Percentiles rank a stretch among this genome's conserved stretches.
Conservation (phyloP, 2,797 vertebrate species). For the Pelobates cultripes region DNA sequence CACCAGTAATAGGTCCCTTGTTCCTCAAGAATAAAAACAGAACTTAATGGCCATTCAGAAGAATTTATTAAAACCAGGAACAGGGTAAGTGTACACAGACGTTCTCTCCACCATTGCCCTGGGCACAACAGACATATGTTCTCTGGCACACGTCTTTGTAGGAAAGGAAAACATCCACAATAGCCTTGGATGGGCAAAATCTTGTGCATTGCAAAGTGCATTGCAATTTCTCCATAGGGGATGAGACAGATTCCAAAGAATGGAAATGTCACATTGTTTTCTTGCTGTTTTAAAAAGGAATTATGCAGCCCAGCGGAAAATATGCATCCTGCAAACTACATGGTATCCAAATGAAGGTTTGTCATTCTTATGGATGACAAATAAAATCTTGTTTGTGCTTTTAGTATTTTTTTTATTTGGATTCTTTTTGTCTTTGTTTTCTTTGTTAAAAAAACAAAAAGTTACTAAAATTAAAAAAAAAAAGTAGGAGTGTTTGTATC, state of each 20-base stretch:
- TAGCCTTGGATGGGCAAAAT: constrained; percentile 58
- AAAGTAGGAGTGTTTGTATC: no score
- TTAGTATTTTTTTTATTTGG: no score
- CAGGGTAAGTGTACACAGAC: constrained; percentile 84
- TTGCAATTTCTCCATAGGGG: constrained; percentile 50
- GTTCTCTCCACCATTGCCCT: constrained; percentile 59
- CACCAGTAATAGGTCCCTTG: constrained; percentile 84
- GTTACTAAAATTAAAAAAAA: no score
- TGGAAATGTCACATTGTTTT: constrained; percentile 17
- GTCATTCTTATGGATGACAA: background rate
- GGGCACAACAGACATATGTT: constrained; percentile 60
- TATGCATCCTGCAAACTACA: constrained; percentile 1
- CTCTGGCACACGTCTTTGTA: constrained; percentile 55
- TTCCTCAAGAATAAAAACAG: constrained; percentile 81
- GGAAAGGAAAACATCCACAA: constrained; percentile 36
- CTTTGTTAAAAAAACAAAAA: no score
- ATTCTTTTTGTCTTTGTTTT: no score
- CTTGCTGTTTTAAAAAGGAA: constrained; percentile 5
- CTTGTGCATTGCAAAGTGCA: constrained; percentile 52
- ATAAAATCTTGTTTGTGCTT: no score
- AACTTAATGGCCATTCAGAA: constrained; percentile 81
- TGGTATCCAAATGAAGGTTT: background rate
- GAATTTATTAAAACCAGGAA: constrained; percentile 82
- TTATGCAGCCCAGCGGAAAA: constrained; percentile 1
- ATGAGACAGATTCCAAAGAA: background rate